phyloP scores from a whole-genome alignment of 2,888 invertebrate genomes.

The Caradrina clavipalpis region DNA sequence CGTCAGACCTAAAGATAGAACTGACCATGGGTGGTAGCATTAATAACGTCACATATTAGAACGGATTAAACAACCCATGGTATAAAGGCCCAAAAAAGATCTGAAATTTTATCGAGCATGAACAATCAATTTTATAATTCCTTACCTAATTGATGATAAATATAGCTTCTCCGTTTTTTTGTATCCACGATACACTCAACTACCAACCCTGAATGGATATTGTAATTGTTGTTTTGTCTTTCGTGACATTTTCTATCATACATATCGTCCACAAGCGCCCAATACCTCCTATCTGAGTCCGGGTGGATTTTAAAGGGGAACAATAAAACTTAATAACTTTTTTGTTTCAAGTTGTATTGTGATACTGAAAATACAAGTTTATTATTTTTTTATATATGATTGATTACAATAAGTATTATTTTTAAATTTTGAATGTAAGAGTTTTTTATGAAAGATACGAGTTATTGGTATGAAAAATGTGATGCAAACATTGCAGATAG shows the following conservation, averaged over 20 bases:
- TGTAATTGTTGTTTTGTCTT: background rate
- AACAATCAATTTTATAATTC: conserved; percentile 41
- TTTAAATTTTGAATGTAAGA: too few relatives aligned
- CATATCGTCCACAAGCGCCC: too few relatives aligned
- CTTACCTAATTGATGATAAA: conserved; percentile 24
- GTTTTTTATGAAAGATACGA: too few relatives aligned
- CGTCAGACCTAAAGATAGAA: background rate
- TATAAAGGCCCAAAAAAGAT: conserved; percentile 18
- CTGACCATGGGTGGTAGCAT: conserved; percentile 8
- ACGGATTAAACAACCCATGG: conserved; percentile 1
- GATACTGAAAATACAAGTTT: too few relatives aligned
- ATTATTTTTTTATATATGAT: too few relatives aligned
- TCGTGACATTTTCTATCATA: background rate
- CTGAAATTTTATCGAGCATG: conserved; percentile 44
- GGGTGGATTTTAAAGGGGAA: too few relatives aligned
- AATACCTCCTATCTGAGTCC: too few relatives aligned
- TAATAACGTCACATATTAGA: conserved; percentile 10
- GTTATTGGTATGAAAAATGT: too few relatives aligned
- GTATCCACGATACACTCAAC: background rate
- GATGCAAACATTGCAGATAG: too few relatives aligned
- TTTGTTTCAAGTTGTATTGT: too few relatives aligned
- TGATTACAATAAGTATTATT: too few relatives aligned
- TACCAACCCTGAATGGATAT: background rate
- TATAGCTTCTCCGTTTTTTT: conserved; percentile 15
- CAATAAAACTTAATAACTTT: too few relatives aligned